Evolutionary conservation across 1,140 invertebrate genomes (phyloP), one percentile per base, ranked within the genome.

Genomic region (Scylla paramamosain): DNA sequence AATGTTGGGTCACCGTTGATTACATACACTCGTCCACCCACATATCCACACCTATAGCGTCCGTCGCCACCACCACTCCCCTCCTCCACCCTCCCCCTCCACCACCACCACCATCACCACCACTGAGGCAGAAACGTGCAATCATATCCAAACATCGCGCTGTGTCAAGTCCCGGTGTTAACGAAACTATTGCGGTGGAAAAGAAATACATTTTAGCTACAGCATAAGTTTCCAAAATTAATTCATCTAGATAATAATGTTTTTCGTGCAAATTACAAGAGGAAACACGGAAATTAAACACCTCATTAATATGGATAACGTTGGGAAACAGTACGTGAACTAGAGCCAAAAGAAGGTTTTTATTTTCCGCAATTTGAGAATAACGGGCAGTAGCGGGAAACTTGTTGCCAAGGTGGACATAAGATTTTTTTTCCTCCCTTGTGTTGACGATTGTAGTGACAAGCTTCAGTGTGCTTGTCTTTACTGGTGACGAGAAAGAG

Each of bases 1-100:
- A 77, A 77, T 77, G 67, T 77, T 77, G 67, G 67, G 67, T 77
- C 67, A 77, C 67, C 67, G 67, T 77, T 77, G 67, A 77, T 77
- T 77, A 77, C 67, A n/a, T 77, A 77, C 67, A 77, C 67, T 77
- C 67, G 67, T 77, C 67, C 67, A 77, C 67, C 67, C 6, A 77
- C 67, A 77, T 77, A 77, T 77, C 67, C 67, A 77, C 67, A 77
- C 20, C 67, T 77, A 77, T n/a, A 25, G 20, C n/a, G n/a, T n/a
- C 67, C 67, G n/a, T 2, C 67, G 25, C 67, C 10, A 77, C 67
- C n/a, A 8, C 67, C 67, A 77, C 12, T 7, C 6, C 67, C 67
- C 2, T 20, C 3, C 52, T 16, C 52, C 52, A 59, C 67, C 67
- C 52, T 20, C 67, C 67, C 20, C n/a, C 25, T 7, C 48, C 48